These are phyloP conservation scores for Cyphotilapia sp. DNA, from an alignment of 2,113 vertebrate species.

Conservation along the genomic window DNA sequence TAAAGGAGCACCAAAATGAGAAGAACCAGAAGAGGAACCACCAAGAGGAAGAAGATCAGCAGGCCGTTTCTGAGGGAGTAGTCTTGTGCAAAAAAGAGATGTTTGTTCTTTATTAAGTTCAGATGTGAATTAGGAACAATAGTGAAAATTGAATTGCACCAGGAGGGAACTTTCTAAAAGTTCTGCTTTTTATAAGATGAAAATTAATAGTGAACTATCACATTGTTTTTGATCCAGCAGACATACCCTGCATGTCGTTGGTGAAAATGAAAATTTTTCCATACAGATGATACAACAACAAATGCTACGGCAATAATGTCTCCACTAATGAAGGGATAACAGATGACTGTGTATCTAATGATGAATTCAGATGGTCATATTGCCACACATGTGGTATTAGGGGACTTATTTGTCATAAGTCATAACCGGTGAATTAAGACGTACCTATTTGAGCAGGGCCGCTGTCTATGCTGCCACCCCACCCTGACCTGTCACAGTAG, in stretches of 20 bases:
- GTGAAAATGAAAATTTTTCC: neutral
- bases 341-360: neutral
- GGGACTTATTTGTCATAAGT: neutral
- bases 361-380: neutral
- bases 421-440: neutral
- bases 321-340: neutral
- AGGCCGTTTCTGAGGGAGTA: conserved; percentile 81
- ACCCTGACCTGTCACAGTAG: conserved; percentile 53
- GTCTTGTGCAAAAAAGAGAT: conserved; percentile 56
- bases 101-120: neutral
- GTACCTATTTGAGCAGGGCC: conserved; percentile 76
- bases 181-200: neutral
- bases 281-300: neutral
- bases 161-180: neutral
- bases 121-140: neutral
- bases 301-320: neutral
- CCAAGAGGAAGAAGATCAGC: conserved; percentile 82
- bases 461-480: conserved; percentile 81
- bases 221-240: neutral
- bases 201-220: neutral
- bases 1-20: conserved; percentile 61
- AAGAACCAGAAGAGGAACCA: conserved; percentile 69
- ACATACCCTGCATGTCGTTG: neutral
- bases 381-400: neutral
- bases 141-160: neutral